These are phyloP conservation scores for Himalopsyche tibetana DNA, from an alignment of 2,888 invertebrate species.

Conservation along the genomic window DNA sequence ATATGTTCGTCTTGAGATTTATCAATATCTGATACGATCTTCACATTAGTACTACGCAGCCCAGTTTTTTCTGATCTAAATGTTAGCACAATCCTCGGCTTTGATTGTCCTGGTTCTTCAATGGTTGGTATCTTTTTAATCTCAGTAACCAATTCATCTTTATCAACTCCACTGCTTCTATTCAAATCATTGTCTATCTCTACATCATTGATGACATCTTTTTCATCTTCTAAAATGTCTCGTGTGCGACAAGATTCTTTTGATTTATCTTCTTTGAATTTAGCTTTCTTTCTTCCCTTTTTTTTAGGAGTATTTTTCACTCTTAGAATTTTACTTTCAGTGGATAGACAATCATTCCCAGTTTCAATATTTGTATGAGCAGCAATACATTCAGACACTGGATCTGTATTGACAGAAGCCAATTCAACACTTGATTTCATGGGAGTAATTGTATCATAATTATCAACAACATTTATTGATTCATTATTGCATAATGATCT, in stretches of 20 bases:
- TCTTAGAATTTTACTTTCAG: conserved; percentile 46
- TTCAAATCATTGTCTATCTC: conserved; percentile 8
- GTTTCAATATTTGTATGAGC: not conserved
- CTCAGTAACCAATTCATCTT: conserved; percentile 19
- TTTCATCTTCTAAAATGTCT: conserved; percentile 45
- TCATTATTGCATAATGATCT: not conserved
- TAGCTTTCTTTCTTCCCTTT: conserved; percentile 56
- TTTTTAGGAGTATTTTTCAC: conserved; percentile 57
- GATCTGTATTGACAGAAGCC: not conserved
- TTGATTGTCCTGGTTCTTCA: conserved; percentile 66
- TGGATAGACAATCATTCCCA: not conserved
- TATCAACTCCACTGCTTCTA: conserved; percentile 6
- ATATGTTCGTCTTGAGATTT: conserved; percentile 70
- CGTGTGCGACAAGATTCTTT: not conserved
- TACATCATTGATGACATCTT: conserved; percentile 45
- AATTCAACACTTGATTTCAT: conserved; percentile 25
- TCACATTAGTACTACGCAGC: conserved; percentile 76
- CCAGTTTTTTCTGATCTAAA: conserved; percentile 80
- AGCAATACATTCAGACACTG: not conserved
- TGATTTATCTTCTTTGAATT: conserved; percentile 50
- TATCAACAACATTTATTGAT: not conserved
- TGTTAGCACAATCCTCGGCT: conserved; percentile 80
- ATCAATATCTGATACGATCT: conserved; percentile 75
- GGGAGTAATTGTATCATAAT: not conserved
- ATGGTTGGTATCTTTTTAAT: not conserved